phyloP scores from a whole-genome alignment of 2,797 vertebrate species.

The Liparis tanakae region DNA sequence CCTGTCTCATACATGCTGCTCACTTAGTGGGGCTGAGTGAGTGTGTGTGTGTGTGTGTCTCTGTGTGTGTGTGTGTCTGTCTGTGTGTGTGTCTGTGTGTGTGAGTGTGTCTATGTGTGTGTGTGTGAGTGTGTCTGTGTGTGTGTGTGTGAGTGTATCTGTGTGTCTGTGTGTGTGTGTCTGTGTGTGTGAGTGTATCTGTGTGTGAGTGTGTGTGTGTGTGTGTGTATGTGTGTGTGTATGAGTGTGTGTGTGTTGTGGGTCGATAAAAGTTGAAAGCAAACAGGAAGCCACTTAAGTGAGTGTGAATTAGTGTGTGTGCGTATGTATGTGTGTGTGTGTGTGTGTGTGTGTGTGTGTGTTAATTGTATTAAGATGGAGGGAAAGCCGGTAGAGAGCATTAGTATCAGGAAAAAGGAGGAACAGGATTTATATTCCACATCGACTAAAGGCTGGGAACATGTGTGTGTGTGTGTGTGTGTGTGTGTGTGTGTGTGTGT shows the following conservation, averaged over 20 bases:
- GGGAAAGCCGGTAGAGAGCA: slow-evolving; percentile 55
- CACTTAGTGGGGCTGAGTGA: slow-evolving; percentile 20
- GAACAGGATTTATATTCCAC: too few relatives aligned
- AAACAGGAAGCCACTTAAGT: slow-evolving; percentile 65
- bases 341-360: too few relatives aligned
- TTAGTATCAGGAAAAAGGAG: slow-evolving; percentile 55
- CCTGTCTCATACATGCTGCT: neutral
- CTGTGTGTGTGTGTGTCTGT: too few relatives aligned
- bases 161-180: neutral
- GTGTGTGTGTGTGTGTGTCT: slow-evolving; percentile 5
- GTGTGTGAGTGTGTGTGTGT: slow-evolving; percentile 16
- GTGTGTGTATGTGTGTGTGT: too few relatives aligned
- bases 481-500: slow-evolving; percentile 15
- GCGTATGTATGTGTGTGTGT: slow-evolving; percentile 22
- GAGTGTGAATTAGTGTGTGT: neutral
- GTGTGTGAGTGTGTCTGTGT: too few relatives aligned
- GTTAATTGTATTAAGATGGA: slow-evolving; percentile 54
- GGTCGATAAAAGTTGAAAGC: slow-evolving; percentile 51
- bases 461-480: slow-evolving; percentile 9
- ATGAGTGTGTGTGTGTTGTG: slow-evolving; percentile 13
- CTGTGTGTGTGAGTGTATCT: neutral
- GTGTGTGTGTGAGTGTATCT: neutral
- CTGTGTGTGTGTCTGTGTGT: neutral
- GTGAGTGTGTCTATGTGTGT: too few relatives aligned
- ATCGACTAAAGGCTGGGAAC: slow-evolving; percentile 24